A percentile compares a stretch with the other conserved stretches of the same genome.
Evolutionary conservation across 2,888 invertebrate species (phyloP).

Genomic region (Biston betularia): DNA sequence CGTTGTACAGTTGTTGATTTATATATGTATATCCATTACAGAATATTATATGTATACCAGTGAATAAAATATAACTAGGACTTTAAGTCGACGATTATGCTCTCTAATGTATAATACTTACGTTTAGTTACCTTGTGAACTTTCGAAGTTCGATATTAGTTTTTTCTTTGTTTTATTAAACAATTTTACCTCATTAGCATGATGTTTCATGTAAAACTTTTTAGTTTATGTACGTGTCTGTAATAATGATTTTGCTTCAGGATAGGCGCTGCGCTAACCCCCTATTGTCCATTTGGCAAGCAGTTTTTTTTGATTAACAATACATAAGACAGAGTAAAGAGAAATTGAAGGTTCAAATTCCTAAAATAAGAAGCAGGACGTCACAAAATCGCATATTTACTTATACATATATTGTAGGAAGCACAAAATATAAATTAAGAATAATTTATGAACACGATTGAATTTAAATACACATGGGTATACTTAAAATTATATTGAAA

Average conservation of each 20-base stretch:
- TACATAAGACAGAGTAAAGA: too few species aligned
- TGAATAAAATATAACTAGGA: constrained; percentile 71
- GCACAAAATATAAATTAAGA: constrained; percentile 52
- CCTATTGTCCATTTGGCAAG: background rate
- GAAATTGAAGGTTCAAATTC: background rate
- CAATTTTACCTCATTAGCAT: constrained; percentile 81
- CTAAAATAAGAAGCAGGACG: constrained; percentile 26
- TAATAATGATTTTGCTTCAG: constrained; percentile 49
- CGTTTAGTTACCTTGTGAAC: constrained; percentile 84
- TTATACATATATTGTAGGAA: constrained; percentile 43
- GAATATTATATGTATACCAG: constrained; percentile 68
- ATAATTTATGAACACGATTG: constrained; percentile 13
- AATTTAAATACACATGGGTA: background rate
- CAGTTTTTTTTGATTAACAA: too few species aligned
- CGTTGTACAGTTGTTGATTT: constrained; percentile 69
- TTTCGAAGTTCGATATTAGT: constrained; percentile 80
- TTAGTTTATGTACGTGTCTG: constrained; percentile 53
- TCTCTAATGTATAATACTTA: constrained; percentile 72
- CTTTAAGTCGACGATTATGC: constrained; percentile 78
- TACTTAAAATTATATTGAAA: background rate
- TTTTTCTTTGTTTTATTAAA: constrained; percentile 66
- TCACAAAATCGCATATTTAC: constrained; percentile 8
- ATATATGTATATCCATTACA: constrained; percentile 47
- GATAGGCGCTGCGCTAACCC: constrained; percentile 10
- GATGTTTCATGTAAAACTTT: constrained; percentile 72